Percentiles rank a stretch among this genome's conserved stretches.
phyloP scores from a whole-genome alignment of 1,140 invertebrate species.

The Carposina sasakii region DNA sequence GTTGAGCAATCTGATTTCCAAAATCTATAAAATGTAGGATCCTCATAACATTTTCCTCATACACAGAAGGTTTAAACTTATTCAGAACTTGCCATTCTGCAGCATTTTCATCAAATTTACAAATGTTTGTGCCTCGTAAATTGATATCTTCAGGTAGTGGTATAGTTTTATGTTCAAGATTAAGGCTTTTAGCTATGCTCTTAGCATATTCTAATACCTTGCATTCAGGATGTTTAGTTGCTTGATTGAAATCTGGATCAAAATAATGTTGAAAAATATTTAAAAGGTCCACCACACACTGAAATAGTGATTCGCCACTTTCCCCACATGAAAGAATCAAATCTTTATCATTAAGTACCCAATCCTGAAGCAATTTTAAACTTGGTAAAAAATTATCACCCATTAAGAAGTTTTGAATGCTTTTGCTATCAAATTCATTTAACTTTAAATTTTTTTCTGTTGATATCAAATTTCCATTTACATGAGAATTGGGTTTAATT shows the following conservation, averaged over 20 bases:
- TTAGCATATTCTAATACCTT: constrained; percentile 46
- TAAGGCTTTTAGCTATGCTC: constrained; percentile 52
- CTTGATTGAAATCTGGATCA: constrained; percentile 38
- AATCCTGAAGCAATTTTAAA: constrained; percentile 61
- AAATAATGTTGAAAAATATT: constrained; percentile 65
- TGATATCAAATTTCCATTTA: constrained; percentile 7
- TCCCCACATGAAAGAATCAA: constrained; percentile 66
- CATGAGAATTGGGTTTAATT: constrained; percentile 6
- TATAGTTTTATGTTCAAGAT: constrained; percentile 73
- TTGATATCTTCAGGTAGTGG: constrained; percentile 83
- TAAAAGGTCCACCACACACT: constrained; percentile 65
- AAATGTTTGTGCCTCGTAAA: constrained; percentile 78
- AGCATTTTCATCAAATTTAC: constrained; percentile 77
- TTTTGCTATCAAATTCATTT: constrained; percentile 19
- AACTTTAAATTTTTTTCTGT: constrained; percentile 14
- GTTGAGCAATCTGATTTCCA: constrained; percentile 78
- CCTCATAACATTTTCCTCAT: constrained; percentile 79
- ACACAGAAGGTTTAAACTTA: constrained; percentile 69
- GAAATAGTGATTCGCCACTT: constrained; percentile 63
- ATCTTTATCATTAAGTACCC: constrained; percentile 63
- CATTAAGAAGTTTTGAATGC: constrained; percentile 50
- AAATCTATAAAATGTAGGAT: constrained; percentile 82
- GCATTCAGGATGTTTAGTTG: constrained; percentile 23
- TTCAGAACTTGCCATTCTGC: constrained; percentile 79
- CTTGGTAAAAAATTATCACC: constrained; percentile 61